Evolutionary conservation across 2,888 invertebrate species (phyloP), one percentile per base, ranked within the genome.

Genomic region (Altica lythri): DNA sequence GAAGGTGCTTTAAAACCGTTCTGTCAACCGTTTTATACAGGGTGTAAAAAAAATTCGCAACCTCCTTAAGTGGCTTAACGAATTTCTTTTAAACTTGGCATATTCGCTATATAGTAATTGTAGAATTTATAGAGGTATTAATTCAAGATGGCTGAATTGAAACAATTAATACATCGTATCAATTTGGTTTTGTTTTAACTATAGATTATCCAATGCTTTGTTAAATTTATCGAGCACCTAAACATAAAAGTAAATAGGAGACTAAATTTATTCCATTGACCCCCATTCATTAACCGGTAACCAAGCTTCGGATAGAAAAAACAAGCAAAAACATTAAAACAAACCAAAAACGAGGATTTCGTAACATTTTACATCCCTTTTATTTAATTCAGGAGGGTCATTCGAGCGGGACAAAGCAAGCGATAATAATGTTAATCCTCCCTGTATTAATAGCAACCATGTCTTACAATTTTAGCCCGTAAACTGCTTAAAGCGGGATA

Each of bases 361-460:
- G 18, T 17, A 13, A 10, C n/a, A 17, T 48, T 40, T 30, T 37
- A 25, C 38, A 40, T 30, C 29, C 40, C 48, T 18, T 38, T 14
- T 48, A 40, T 38, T 40, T 48, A 48, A 48, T 48, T 46, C 48
- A 30, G 4, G 18, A 25, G 38, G 47, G 37, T 38, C 45, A 55
- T 45, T 55, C 45, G 50, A n/a, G 25, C 25, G 40, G 55, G 45
- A 29, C 55, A 52, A 42, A 34, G 45, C 38, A 52, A 42, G 42
- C 55, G 46, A 55, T 55, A 55, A 55, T 50, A 55, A 55, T 30
- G 50, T 46, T 50, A 55, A 55, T 55, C 55, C 50, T 25, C 13
- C 25, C 45, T 22, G 45, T 47, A 55, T 51, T 55, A 55, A 42
- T 51, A 51, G 46, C 50, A 34, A 6, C 10, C 25, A 40, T 13